A percentile compares a stretch with the other conserved stretches of the same genome.
phyloP scores from a whole-genome alignment of 2,797 vertebrate genomes.

The Manis javanica region DNA sequence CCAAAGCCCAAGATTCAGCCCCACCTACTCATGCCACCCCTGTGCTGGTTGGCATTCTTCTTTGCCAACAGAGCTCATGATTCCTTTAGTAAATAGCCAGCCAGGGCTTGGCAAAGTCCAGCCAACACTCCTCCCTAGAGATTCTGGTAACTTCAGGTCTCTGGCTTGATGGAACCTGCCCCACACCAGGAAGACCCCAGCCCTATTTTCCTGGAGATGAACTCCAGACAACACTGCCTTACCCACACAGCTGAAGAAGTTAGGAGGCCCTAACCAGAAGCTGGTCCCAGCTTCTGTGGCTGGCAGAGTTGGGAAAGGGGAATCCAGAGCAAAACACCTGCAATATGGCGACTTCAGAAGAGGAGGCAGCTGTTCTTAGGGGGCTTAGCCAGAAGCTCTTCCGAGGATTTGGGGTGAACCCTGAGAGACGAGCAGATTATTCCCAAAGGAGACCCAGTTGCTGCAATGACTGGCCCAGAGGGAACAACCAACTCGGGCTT shows the following conservation, averaged over 20 bases:
- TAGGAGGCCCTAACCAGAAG: not conserved
- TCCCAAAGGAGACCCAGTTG: not conserved
- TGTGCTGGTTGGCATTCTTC: not conserved
- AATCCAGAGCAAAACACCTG: not conserved
- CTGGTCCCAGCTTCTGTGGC: not conserved
- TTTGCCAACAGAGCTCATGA: not conserved
- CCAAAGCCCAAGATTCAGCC: not conserved
- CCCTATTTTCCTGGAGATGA: not conserved
- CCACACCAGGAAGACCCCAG: not conserved
- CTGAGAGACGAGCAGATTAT: not conserved
- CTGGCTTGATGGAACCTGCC: not conserved
- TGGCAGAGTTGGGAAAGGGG: not conserved
- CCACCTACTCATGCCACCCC: not conserved
- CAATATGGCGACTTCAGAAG: not conserved
- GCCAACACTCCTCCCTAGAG: not conserved
- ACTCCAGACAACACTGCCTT: not conserved
- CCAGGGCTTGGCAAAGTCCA: not conserved
- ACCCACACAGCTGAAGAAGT: not conserved
- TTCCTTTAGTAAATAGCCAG: not conserved
- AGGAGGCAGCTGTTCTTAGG: not conserved
- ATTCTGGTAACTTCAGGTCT: not conserved
- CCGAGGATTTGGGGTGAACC: not conserved
- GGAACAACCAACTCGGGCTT: not conserved
- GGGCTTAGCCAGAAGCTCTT: not conserved
- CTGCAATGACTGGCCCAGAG: not conserved